Evolutionary conservation across 2,797 vertebrate species (phyloP).

Genomic region (Gambelia wislizenii): DNA sequence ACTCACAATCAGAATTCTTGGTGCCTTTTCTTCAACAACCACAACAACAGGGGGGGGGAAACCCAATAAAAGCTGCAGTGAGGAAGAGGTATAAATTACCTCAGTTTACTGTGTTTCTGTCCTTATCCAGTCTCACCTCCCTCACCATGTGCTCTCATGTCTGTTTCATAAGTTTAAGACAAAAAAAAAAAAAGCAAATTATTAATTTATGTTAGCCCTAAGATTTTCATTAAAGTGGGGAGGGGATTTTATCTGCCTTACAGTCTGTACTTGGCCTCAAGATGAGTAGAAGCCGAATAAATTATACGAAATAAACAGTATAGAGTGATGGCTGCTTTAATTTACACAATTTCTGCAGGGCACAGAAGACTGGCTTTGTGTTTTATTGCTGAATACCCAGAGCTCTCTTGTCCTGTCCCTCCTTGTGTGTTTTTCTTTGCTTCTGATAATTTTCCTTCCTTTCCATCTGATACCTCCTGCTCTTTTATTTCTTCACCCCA

Average conservation of each 20-base stretch:
- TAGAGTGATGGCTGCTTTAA: too few species aligned
- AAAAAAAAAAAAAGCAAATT: background rate
- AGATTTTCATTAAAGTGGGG: background rate
- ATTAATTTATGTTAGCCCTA: background rate
- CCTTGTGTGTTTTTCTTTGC: background rate
- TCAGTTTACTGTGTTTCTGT: background rate
- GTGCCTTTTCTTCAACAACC: background rate
- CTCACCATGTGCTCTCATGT: background rate
- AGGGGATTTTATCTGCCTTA: background rate
- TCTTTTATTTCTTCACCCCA: constrained; percentile 7
- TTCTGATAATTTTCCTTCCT: background rate
- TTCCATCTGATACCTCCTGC: background rate
- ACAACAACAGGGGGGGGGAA: too few species aligned
- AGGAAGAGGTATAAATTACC: too few species aligned
- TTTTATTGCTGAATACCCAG: background rate
- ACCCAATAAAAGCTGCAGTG: too few species aligned
- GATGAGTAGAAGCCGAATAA: background rate
- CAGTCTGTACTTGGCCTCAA: background rate
- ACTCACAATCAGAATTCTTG: background rate
- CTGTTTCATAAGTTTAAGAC: background rate
- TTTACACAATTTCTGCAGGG: background rate
- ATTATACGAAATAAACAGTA: background rate
- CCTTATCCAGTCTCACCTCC: background rate
- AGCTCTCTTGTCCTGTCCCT: too few species aligned
- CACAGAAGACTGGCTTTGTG: background rate